Evolutionary conservation across 2,888 invertebrate species (phyloP), one percentile per base, ranked within the genome.

Genomic region (Tholera decimalis): DNA sequence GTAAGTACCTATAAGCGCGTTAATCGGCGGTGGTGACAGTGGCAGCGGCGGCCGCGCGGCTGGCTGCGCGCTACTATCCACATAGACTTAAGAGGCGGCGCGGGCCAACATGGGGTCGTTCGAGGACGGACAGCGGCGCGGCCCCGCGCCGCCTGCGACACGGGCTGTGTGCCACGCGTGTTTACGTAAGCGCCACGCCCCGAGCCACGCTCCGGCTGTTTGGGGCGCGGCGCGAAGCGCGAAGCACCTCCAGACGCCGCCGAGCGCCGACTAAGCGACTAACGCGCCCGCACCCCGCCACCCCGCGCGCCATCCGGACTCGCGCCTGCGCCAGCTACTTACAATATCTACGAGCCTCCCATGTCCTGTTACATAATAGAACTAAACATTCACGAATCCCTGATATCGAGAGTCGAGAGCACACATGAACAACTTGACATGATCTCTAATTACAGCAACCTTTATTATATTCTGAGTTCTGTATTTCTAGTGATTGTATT

Each of bases 131-230:
- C 89, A 90, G 89, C 91, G 91, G 89, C 88, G 91, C 91, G 91
- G 93, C 90, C 80, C 90, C 91, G 92, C 92, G 91, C 92, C 92
- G 91, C 92, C 91, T 85, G 89, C 85, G 86, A 85, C 88, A 84
- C 86, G 86, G 87, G 83, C 85, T 84, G 83, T 83, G 85, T 77
- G 86, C 86, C 91, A 91, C 93, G 93, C 94, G 93, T 95, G 95
- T 95, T 95, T 94, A 95, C 93, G 94, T 95, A 95, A 95, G 94
- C 95, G 95, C 95, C 95, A 95, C 95, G 95, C 95, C 95, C 95
- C 95, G 94, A 93, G 95, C 94, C 95, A 93, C 94, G 92, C 93
- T 93, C 84, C 88, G 89, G 92, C 94, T 91, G 91, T 92, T 87
- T 91, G 94, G 94, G 93, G 95, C 94, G 95, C 94, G 94, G 93